Base-by-base conservation (phyloP, 2,797 vertebrate genomes). In the Xiphophorus birchmanni region DNA sequence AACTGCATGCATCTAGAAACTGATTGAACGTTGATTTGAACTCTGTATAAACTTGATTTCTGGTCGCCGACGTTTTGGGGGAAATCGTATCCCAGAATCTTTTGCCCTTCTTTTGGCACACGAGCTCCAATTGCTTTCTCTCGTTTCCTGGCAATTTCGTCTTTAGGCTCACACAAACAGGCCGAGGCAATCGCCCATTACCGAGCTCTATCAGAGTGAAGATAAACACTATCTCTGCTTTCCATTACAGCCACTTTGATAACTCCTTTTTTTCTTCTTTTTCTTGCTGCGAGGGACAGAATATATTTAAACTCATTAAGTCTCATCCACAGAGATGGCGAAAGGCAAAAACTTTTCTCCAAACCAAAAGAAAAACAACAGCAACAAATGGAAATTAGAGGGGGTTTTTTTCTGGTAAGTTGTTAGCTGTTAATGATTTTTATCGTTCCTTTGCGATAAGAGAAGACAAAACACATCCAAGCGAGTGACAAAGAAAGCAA, bases 401-500 rank as follows among this genome's bases (percentile, higher is more conserved):
- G 12, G 12, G 45, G 1, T 69, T 35, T 73, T 84, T 47, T 26
- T 54, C 26, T n/a, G 21, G 67, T 7, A 40, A 29, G 45, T 37
- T 84, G 83, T 91, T 91, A 90, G 80, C 44, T 54, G 87, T 83
- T 89, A 84, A 79, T 23, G 77, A 74, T 23, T 18, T 35, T 75
- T 54, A 3, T 12, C 42, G 23, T 26, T 17, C 54, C 44, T 78
- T 69, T 26, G 71, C 6, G 84, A 44, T 21, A 78, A 15, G 44
- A n/a, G 72, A 82, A 69, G 42, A 35, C 26, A 10, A 50, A 44
- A 84, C 54, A 84, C 50, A 80, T 60, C 0, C 12, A 82, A 75
- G 29, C 50, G 73, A 75, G 81, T 21, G 76, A 4, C 23, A 76
- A 86, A 82, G 42, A 79, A 92, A 87, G 88, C 71, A 89, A 84